Percentiles rank a stretch among this genome's conserved stretches.
phyloP scores from a whole-genome alignment of 2,888 invertebrate species.

The Anorthoa munda region DNA sequence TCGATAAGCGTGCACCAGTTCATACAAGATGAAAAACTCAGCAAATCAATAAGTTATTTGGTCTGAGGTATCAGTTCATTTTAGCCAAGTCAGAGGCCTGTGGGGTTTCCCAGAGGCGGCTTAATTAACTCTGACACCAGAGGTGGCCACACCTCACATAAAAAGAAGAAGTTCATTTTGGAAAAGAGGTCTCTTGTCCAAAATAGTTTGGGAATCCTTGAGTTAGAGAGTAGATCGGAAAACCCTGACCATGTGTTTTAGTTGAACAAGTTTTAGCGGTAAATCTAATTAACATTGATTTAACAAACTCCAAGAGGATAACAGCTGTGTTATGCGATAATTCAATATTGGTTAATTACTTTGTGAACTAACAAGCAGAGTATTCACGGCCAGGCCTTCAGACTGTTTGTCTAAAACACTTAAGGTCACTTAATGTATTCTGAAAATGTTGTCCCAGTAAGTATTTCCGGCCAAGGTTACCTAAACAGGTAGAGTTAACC shows the following conservation, averaged over 20 bases:
- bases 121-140: too few relatives aligned
- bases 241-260: not conserved
- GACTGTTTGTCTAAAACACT: not conserved
- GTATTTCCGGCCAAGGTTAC: not conserved
- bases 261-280: not conserved
- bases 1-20: too few relatives aligned
- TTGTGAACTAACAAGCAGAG: not conserved
- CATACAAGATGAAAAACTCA: too few relatives aligned
- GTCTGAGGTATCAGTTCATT: too few relatives aligned
- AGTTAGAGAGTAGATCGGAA: not conserved
- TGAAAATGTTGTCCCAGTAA: not conserved
- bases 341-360: slow-evolving; percentile 8
- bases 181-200: too few relatives aligned
- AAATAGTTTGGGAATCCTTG: too few relatives aligned
- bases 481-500: not conserved
- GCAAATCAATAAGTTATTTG: too few relatives aligned
- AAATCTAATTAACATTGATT: not conserved
- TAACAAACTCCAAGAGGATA: not conserved
- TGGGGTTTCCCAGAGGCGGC: too few relatives aligned
- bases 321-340: not conserved
- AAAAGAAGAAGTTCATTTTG: too few relatives aligned
- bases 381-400: not conserved
- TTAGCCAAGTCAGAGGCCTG: too few relatives aligned
- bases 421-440: not conserved
- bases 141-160: too few relatives aligned